Evolutionary conservation across 2,797 vertebrate species (phyloP).

Genomic region (Coracias cyanogaster): DNA sequence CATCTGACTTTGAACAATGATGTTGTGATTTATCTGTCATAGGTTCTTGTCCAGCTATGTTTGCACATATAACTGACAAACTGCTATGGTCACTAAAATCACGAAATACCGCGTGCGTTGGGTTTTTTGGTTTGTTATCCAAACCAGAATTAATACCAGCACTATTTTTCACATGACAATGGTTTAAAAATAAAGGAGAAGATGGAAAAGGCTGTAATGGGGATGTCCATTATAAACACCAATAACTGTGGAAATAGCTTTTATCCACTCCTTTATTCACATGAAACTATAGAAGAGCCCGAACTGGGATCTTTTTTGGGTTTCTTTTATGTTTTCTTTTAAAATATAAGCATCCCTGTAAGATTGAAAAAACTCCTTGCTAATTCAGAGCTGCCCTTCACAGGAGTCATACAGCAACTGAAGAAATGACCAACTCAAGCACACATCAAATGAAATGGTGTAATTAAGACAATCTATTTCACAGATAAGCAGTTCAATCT

Average conservation of each 20-base stretch:
- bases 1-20: background rate
- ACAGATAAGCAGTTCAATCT: background rate
- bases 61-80: background rate
- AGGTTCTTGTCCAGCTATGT: background rate
- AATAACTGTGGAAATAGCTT: background rate
- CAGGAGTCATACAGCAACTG: background rate
- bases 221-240: background rate
- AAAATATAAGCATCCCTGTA: background rate
- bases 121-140: background rate
- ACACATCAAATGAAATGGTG: background rate
- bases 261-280: background rate
- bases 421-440: background rate
- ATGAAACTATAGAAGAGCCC: background rate
- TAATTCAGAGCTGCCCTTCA: slow-evolving; percentile 9
- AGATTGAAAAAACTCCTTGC: background rate
- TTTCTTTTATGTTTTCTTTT: background rate
- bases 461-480: background rate
- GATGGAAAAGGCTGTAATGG: background rate
- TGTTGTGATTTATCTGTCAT: background rate
- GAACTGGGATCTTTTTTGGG: background rate
- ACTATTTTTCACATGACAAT: background rate
- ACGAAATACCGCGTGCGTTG: fast-evolving
- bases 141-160: background rate
- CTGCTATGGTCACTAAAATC: background rate
- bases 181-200: background rate